Evolutionary conservation across 2,888 invertebrate genomes (phyloP).

Genomic region (Paralinhomoeus sp.): DNA sequence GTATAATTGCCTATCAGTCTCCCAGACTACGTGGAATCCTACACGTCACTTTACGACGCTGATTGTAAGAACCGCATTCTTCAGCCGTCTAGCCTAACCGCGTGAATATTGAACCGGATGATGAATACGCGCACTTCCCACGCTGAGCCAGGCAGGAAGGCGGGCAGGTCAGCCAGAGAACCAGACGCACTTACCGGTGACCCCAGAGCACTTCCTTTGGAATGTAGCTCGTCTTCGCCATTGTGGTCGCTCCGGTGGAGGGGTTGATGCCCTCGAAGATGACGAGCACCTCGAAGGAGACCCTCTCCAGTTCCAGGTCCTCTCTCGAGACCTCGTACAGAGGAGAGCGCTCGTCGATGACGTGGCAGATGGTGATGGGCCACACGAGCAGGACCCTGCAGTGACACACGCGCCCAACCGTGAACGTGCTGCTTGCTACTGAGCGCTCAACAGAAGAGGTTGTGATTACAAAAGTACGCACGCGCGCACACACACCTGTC

Average conservation of each 20-base stretch:
- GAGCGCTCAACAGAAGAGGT: not conserved
- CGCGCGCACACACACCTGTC: too few species aligned
- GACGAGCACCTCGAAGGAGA: constrained; percentile 82
- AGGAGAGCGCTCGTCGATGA: constrained; percentile 69
- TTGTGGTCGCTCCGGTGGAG: constrained; percentile 45
- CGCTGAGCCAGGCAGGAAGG: too few species aligned
- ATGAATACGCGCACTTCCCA: too few species aligned
- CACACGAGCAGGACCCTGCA: constrained; percentile 89
- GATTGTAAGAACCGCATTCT: too few species aligned
- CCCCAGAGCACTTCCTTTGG: constrained; percentile 27
- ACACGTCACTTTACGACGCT: too few species aligned
- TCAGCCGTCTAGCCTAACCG: too few species aligned
- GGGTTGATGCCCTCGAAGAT: constrained; percentile 83
- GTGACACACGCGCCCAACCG: not conserved
- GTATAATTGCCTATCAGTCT: too few species aligned
- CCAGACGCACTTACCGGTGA: constrained; percentile 13
- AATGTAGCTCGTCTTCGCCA: constrained; percentile 33
- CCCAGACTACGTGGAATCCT: too few species aligned
- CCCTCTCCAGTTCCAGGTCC: constrained; percentile 24
- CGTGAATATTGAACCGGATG: too few species aligned
- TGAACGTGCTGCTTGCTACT: not conserved
- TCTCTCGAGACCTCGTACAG: constrained; percentile 47
- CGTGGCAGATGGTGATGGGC: constrained; percentile 90
- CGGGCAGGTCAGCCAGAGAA: too few species aligned
- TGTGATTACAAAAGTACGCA: not conserved